These are phyloP conservation scores for Aphidius ervi DNA, from an alignment of 1,140 invertebrate species.

Conservation along the genomic window DNA sequence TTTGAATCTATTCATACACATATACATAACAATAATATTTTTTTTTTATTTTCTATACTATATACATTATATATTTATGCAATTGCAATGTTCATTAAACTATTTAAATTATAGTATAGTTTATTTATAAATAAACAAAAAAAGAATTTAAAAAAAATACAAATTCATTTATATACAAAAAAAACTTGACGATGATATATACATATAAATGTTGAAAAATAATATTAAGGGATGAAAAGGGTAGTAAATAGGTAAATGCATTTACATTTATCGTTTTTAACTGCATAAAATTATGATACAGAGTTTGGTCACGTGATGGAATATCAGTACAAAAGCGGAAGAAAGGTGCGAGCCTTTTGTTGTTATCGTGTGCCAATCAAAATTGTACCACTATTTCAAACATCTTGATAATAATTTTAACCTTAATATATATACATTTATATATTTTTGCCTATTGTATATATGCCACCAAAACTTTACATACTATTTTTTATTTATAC, in stretches of 20 bases:
- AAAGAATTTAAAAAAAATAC: no score
- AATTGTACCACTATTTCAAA: conserved; percentile 9
- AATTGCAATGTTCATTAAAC: conserved; percentile 19
- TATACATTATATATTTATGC: neutral
- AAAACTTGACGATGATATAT: conserved; percentile 13
- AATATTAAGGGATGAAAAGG: conserved; percentile 1
- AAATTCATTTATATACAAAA: no score
- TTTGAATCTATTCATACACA: conserved; percentile 13
- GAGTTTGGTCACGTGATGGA: conserved; percentile 7
- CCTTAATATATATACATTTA: no score
- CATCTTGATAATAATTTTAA: neutral
- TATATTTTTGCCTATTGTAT: no score
- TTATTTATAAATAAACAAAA: no score
- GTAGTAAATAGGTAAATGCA: conserved; percentile 8
- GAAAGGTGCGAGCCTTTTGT: neutral
- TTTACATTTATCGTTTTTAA: conserved; percentile 21
- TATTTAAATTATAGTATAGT: no score
- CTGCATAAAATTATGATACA: conserved; percentile 23
- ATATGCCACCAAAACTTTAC: no score
- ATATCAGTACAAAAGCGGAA: conserved; percentile 6
- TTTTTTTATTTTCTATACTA: no score
- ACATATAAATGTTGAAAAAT: conserved; percentile 1
- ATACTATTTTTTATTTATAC: no score
- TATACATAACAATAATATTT: conserved; percentile 22
- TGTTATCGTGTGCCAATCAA: conserved; percentile 18